Evolutionary conservation across 2,113 vertebrate genomes (phyloP).

Genomic region (Corythornis madagascariensis): DNA sequence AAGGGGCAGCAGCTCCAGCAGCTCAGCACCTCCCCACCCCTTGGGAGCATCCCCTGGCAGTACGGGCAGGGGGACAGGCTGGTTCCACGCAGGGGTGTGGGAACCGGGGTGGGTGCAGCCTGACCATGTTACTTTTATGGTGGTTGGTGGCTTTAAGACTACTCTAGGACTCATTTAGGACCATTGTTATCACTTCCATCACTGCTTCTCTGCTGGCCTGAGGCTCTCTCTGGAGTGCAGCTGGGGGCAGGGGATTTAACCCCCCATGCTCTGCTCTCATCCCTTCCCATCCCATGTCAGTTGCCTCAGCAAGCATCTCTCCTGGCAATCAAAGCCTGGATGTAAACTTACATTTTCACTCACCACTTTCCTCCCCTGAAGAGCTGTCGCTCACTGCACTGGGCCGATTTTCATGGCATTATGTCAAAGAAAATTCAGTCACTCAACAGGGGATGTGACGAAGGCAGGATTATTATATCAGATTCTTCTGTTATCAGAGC

Average conservation of each 20-base stretch:
- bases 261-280: background rate
- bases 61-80: background rate
- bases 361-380: background rate
- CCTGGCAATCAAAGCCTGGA: background rate
- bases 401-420: conserved; percentile 57
- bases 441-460: conserved; percentile 41
- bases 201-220: background rate
- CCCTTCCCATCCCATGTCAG: background rate
- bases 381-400: conserved; percentile 46
- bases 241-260: background rate
- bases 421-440: conserved; percentile 67
- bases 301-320: background rate
- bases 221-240: background rate
- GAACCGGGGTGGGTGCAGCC: background rate
- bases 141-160: background rate
- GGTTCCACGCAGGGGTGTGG: background rate
- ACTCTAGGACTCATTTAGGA: background rate
- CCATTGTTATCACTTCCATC: background rate
- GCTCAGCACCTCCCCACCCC: background rate
- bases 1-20: background rate
- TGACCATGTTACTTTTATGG: background rate
- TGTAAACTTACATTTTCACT: background rate
- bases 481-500: conserved; percentile 26
- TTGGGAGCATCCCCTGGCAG: background rate
- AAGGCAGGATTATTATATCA: conserved; percentile 53